These are phyloP conservation scores for Lithobates pipiens DNA, from an alignment of 2,797 vertebrate genomes.

Conservation along the genomic window DNA sequence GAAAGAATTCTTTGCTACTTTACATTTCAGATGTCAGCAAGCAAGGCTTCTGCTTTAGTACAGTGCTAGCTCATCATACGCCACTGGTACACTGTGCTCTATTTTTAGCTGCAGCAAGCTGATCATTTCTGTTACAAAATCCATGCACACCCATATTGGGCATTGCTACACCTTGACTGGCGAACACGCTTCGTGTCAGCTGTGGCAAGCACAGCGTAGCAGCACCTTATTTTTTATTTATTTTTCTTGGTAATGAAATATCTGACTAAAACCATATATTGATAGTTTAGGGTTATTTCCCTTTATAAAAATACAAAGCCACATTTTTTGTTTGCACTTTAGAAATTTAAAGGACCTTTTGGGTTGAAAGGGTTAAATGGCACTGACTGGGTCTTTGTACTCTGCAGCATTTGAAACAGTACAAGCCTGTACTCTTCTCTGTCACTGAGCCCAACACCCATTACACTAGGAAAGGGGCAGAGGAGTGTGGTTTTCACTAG, in stretches of 20 bases:
- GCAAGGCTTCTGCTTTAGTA: slow-evolving; percentile 54
- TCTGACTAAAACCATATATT: neutral
- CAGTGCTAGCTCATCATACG: slow-evolving; percentile 53
- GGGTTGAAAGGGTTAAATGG: slow-evolving; percentile 32
- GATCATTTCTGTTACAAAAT: slow-evolving; percentile 50
- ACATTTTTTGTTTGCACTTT: neutral
- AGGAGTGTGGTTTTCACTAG: slow-evolving; percentile 25
- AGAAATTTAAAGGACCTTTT: neutral
- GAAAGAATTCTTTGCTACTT: slow-evolving; percentile 45
- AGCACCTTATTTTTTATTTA: neutral
- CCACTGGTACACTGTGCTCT: slow-evolving; percentile 35
- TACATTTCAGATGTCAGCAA: slow-evolving; percentile 44
- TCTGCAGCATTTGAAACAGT: slow-evolving; percentile 24
- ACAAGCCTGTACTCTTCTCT: slow-evolving; percentile 52
- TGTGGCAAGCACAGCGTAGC: neutral
- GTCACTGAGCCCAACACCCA: slow-evolving; percentile 13
- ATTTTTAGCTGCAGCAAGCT: slow-evolving; percentile 55
- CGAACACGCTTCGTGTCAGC: neutral
- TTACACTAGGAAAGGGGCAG: slow-evolving; percentile 21
- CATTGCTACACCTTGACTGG: slow-evolving; percentile 25
- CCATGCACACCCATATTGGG: slow-evolving; percentile 48
- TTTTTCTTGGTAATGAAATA: neutral
- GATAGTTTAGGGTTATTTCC: neutral
- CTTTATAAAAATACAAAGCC: neutral
- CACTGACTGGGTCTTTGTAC: slow-evolving; percentile 34